These are phyloP conservation scores for Gila robusta DNA, from an alignment of 2,797 vertebrate genomes.

Conservation along the genomic window DNA sequence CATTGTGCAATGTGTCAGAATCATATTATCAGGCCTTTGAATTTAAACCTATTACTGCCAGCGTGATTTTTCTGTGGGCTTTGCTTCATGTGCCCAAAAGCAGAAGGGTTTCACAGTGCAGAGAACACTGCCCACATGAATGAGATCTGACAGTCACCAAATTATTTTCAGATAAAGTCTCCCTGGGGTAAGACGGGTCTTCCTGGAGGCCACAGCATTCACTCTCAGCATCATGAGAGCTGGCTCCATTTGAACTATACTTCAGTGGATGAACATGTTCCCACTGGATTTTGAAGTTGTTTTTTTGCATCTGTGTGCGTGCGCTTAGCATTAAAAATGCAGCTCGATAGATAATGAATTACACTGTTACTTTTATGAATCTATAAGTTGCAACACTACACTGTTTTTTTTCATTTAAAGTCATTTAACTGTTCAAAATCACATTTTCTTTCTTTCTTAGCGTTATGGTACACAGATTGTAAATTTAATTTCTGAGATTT, in stretches of 20 bases:
- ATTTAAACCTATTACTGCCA: slow-evolving; percentile 23
- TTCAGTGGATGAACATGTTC: slow-evolving; percentile 16
- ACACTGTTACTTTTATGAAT: background rate
- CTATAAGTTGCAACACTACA: background rate
- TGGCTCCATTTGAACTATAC: background rate
- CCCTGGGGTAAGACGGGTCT: slow-evolving; percentile 32
- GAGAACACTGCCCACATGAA: slow-evolving; percentile 36
- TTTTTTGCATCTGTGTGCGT: background rate
- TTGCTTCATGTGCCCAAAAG: slow-evolving; percentile 10
- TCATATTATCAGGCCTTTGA: slow-evolving; percentile 11
- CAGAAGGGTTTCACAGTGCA: slow-evolving; percentile 4
- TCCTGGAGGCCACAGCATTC: background rate
- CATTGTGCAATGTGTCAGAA: slow-evolving; percentile 12
- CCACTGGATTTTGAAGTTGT: background rate
- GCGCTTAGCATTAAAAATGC: background rate
- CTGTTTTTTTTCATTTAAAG: background rate
- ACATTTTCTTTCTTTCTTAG: background rate
- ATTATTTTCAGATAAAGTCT: slow-evolving; percentile 37
- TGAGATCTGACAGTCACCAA: slow-evolving; percentile 42
- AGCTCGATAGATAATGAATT: background rate
- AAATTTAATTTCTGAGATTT: background rate
- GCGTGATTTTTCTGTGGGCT: background rate
- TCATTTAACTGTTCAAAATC: background rate
- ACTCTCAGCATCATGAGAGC: slow-evolving; percentile 16
- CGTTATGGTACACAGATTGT: background rate